Evolutionary conservation across 2,888 invertebrate genomes (phyloP).

Genomic region (Callosobruchus maculatus): DNA sequence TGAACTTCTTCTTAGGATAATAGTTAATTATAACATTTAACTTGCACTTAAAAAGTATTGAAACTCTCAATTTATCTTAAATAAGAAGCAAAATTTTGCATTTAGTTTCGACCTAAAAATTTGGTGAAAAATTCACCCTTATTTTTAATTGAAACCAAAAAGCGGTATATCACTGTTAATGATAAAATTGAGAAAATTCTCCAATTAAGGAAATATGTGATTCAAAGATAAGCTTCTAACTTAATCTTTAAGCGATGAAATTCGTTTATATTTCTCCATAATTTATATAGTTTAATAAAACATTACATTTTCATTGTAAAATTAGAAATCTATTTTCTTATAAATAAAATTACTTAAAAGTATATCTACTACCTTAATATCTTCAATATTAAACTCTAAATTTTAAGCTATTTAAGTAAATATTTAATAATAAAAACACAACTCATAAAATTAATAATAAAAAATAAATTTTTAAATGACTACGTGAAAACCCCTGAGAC

Average conservation of each 20-base stretch:
- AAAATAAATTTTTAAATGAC: conserved; percentile 53
- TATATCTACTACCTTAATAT: conserved; percentile 43
- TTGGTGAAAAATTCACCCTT: conserved; percentile 45
- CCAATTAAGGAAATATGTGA: conserved; percentile 56
- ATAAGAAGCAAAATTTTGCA: conserved; percentile 51
- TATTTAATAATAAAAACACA: conserved; percentile 4
- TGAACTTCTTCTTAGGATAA: conserved; percentile 46
- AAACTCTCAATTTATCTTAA: conserved; percentile 46
- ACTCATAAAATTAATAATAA: conserved; percentile 16
- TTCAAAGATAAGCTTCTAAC: conserved; percentile 59
- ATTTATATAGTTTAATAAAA: conserved; percentile 63
- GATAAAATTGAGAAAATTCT: conserved; percentile 7
- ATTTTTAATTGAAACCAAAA: conserved; percentile 49
- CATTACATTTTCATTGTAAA: conserved; percentile 65
- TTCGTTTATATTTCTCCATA: conserved; percentile 54
- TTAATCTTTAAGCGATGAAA: conserved; percentile 52
- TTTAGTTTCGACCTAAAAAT: conserved; percentile 55
- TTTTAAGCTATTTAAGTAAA: conserved; percentile 47
- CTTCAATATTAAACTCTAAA: conserved; percentile 51
- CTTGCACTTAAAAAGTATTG: conserved; percentile 51
- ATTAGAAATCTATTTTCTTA: conserved; percentile 49
- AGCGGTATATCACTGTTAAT: conserved; percentile 14
- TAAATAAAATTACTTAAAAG: conserved; percentile 38
- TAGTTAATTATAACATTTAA: conserved; percentile 52
- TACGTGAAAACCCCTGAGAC: conserved; percentile 49